Evolutionary conservation across 1,140 invertebrate genomes (phyloP), one percentile per base, ranked within the genome.

Genomic region (Reticulitermes speratus): DNA sequence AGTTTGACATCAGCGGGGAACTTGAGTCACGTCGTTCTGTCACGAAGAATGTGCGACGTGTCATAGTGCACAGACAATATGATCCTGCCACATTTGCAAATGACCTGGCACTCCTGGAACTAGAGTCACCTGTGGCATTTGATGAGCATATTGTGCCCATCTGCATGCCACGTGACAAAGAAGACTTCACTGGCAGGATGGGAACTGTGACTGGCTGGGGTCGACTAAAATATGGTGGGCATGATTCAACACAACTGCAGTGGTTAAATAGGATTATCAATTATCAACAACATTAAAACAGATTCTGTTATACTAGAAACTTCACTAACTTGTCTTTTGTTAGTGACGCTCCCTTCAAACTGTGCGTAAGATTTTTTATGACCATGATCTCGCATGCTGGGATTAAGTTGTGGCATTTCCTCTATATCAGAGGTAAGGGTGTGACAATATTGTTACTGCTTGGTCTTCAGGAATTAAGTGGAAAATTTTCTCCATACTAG

Each of bases 71-170:
- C 89, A 92, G 96, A 2, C 95, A 96, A 87, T 98, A 98, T 90
- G 96, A 98, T 91, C 94, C 96, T 2, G 95, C 95, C 3, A 98
- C 97, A 0, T 98, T 98, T 89, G 97, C 97, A 89, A 98, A 98
- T 89, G 97, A 98, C 89, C 92, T 98, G 87, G 97, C 97, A 0
- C 90, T 98, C 16, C 89, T 98, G 69, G 96, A 98, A 90, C 89
- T 98, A 87, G 97, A 98, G 87, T 93, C 94, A 32, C 94, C 96
- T 0, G 92, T 98, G n/a, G 93, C 95, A 87, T 97, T 96, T 89
- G 96, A 97, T 89, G 93, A 95, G 8, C 96, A 98, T 90, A 97
- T 98, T 87, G 96, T 98, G 21, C 97, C 97, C 3, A 98, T 98
- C 90, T 98, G 97, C 90, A 95, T 98, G 93, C 97, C 97, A 9